Evolutionary conservation across 2,113 vertebrate species (phyloP).

Genomic region (Anguilla japonica): DNA sequence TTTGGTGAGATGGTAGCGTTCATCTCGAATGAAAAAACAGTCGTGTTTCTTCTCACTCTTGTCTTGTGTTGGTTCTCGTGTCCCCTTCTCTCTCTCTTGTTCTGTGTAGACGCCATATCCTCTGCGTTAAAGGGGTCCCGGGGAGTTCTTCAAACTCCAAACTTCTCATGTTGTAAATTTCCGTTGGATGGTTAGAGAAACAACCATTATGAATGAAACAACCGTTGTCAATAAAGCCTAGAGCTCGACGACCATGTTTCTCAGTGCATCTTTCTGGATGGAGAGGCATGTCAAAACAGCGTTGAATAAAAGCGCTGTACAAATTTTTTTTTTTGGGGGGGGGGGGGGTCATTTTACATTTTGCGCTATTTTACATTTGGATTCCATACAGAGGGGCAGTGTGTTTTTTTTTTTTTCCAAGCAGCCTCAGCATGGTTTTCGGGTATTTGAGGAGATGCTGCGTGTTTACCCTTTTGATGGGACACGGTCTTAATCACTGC

Average conservation of each 20-base stretch:
- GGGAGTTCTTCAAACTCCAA: background rate
- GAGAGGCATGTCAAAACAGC: background rate
- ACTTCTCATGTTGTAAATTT: background rate
- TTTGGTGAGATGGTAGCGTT: background rate
- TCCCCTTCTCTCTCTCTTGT: too few species aligned
- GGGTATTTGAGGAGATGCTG: background rate
- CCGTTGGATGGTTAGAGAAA: background rate
- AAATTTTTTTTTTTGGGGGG: background rate
- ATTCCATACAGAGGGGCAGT: too few species aligned
- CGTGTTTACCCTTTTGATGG: background rate
- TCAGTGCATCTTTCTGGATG: background rate
- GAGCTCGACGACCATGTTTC: background rate
- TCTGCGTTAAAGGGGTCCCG: background rate
- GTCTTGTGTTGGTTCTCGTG: background rate
- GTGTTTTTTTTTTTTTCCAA: background rate
- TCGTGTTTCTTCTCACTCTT: too few species aligned
- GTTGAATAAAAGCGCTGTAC: background rate
- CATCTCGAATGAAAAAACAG: background rate
- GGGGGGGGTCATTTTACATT: too few species aligned
- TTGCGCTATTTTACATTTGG: too few species aligned
- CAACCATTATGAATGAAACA: background rate
- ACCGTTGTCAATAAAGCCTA: background rate
- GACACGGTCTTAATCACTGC: background rate
- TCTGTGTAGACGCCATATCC: background rate
- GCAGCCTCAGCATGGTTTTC: background rate